Evolutionary conservation across 2,888 invertebrate genomes (phyloP), one percentile per base, ranked within the genome.

Genomic region (Athalia circularis): DNA sequence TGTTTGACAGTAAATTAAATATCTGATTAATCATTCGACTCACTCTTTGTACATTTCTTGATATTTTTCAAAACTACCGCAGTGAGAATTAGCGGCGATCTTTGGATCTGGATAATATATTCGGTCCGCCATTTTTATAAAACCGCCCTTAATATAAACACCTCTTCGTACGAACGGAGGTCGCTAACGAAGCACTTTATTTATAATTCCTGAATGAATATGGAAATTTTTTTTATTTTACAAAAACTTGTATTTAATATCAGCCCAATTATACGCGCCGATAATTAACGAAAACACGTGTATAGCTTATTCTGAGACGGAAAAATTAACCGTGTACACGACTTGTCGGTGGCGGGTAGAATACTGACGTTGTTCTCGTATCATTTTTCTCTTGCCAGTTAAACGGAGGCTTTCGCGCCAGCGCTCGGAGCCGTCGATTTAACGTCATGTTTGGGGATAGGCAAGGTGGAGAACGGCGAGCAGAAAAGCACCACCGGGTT

Each of bases 41-140:
- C 79, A 90, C 90, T 94, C 93, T 86, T 95, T 93, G 90, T 99
- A 95, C 94, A 98, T 94, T 85, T 94, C 93, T 85, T 93, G 92
- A 90, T 99, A 99, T 86, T 96, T 94, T 45, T 94, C 93, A 91
- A 96, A 92, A 79, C 93, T 93, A 74, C 93, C 93, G 85, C 96
- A 92, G 90, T 95, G 92, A 48, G 95, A 93, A 85, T 92, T 92
- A 81, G 91, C 92, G 77, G 92, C 91, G 15, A 94, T 87, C 67
- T 91, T 91, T 83, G 92, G 86, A 88, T 93, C 91, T 64, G 94
- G 94, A 83, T 92, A 85, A 88, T 93, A 94, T 83, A 94, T 86
- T 85, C 86, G 87, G 83, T 89, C 89, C 78, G 90, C 90, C 90
- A 90, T 90, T 77, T 84, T 86, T 45, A 45, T 8, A 5, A 6